These are phyloP conservation scores for Ormyrus labotus DNA, from an alignment of 2,888 invertebrate species.

Conservation along the genomic window DNA sequence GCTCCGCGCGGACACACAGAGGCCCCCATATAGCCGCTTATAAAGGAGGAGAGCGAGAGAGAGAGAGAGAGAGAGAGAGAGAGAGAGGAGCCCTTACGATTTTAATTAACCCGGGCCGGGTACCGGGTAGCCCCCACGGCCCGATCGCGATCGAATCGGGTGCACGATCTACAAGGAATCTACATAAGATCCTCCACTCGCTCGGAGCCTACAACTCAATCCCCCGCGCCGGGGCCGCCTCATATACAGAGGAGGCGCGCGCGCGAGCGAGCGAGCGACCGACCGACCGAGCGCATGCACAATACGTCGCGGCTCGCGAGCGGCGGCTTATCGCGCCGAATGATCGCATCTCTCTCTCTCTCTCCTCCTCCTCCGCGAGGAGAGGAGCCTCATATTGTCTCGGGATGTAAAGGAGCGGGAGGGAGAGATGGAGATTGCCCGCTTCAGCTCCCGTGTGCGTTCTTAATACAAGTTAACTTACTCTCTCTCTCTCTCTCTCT, in stretches of 20 bases:
- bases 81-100: slow-evolving; percentile 68
- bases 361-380: slow-evolving; percentile 60
- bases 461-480: slow-evolving; percentile 57
- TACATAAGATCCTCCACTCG: slow-evolving; percentile 77
- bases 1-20: too few relatives aligned
- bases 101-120: slow-evolving; percentile 74
- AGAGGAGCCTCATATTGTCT: slow-evolving; percentile 71
- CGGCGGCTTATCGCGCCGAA: slow-evolving; percentile 68
- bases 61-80: slow-evolving; percentile 28
- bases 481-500: slow-evolving; percentile 23
- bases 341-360: slow-evolving; percentile 67
- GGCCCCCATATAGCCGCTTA: slow-evolving; percentile 38
- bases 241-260: too few relatives aligned
- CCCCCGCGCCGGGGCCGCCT: slow-evolving; percentile 65
- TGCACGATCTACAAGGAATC: slow-evolving; percentile 77
- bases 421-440: slow-evolving; percentile 49
- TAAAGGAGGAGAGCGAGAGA: slow-evolving; percentile 44
- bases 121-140: slow-evolving; percentile 68
- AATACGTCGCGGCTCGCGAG: slow-evolving; percentile 54
- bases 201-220: slow-evolving; percentile 70
- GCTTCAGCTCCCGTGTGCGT: slow-evolving; percentile 49
- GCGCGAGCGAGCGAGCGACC: background rate
- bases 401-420: slow-evolving; percentile 42
- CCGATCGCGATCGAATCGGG: slow-evolving; percentile 76
- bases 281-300: slow-evolving; percentile 59